phyloP scores from a whole-genome alignment of 2,113 vertebrate genomes.

The Chinchilla lanigera region DNA sequence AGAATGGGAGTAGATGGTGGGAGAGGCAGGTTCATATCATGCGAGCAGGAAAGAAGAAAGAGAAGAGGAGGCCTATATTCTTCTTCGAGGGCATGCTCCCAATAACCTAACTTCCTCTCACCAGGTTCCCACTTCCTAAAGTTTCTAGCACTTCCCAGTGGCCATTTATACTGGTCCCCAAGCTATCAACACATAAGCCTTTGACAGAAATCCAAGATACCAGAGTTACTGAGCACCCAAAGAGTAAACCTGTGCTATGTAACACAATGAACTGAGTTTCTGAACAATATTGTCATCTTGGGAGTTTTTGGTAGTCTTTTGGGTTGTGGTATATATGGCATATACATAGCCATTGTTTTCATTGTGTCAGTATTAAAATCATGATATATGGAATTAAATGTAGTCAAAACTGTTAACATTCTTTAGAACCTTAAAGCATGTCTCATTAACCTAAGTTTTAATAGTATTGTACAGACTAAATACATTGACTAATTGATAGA shows the following conservation, averaged over 20 bases:
- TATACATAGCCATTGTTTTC: slow-evolving; percentile 56
- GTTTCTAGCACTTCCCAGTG: too few species aligned
- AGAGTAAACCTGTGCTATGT: background rate
- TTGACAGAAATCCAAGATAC: background rate
- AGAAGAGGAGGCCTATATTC: too few species aligned
- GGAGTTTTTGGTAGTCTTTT: slow-evolving; percentile 29
- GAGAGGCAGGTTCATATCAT: background rate
- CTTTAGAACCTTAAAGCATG: slow-evolving; percentile 40
- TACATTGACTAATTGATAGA: slow-evolving; percentile 68
- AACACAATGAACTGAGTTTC: slow-evolving; percentile 43
- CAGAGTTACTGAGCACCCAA: background rate
- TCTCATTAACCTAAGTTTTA: slow-evolving; percentile 60
- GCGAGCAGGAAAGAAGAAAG: too few species aligned
- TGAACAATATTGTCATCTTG: background rate
- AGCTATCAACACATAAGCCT: background rate
- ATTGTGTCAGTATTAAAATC: slow-evolving; percentile 36
- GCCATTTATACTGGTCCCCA: fast-evolving
- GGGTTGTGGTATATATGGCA: background rate
- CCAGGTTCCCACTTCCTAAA: background rate
- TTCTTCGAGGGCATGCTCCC: background rate
- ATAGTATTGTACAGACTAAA: slow-evolving; percentile 46
- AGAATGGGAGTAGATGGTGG: background rate
- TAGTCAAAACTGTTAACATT: slow-evolving; percentile 50
- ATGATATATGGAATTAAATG: slow-evolving; percentile 30
- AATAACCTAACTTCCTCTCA: background rate